phyloP scores from a whole-genome alignment of 2,797 vertebrate species.

The Protonibea diacanthus region DNA sequence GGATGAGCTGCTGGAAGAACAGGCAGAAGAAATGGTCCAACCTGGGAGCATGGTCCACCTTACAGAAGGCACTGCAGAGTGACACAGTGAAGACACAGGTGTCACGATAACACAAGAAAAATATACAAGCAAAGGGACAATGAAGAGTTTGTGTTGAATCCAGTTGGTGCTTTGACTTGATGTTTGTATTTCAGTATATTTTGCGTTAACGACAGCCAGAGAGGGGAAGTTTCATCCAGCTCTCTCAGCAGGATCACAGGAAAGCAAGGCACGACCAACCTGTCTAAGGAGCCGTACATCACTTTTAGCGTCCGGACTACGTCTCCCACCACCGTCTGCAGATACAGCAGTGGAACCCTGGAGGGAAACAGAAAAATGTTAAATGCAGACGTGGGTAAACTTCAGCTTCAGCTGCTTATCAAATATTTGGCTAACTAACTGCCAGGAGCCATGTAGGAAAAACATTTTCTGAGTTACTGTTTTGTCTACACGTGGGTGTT shows the following conservation, averaged over 20 bases:
- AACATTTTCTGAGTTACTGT: background rate
- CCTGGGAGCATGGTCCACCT: conserved; percentile 85
- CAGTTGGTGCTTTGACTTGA: conserved; percentile 2
- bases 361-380: conserved; percentile 23
- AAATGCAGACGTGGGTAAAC: conserved; percentile 27
- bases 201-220: background rate
- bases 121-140: conserved; percentile 5
- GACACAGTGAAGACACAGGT: conserved; percentile 2
- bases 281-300: conserved; percentile 93
- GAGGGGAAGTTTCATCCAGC: background rate
- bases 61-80: conserved; percentile 91
- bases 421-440: conserved; percentile 12
- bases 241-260: conserved; percentile 30
- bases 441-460: background rate
- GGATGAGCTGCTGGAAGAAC: conserved; percentile 94
- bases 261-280: conserved; percentile 80
- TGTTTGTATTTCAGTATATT: conserved; percentile 24
- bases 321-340: conserved; percentile 90
- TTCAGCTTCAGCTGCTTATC: conserved; percentile 21
- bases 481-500: conserved; percentile 23
- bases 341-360: conserved; percentile 92
- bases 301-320: conserved; percentile 91
- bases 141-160: conserved; percentile 17
- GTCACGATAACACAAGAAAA: conserved; percentile 5
- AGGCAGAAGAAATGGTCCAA: conserved; percentile 97